Base-by-base conservation (phyloP, 1,140 invertebrate genomes). In the Diprion similis region DNA sequence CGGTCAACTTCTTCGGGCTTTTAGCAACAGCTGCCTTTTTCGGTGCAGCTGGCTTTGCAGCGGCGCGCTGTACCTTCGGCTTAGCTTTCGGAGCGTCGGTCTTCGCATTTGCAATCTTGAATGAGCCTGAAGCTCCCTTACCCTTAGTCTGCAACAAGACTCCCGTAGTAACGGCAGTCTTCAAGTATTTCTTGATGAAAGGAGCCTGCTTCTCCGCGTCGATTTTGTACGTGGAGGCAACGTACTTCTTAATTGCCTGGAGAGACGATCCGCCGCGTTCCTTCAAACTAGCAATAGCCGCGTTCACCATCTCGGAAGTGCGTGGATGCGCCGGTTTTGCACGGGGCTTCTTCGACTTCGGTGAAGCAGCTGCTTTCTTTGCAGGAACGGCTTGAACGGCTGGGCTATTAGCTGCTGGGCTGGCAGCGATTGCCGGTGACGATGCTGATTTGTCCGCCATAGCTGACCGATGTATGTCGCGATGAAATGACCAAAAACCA, bases 171-270 rank as follows among this genome's bases (percentile, higher is more conserved):
- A 92, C 90, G 48, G 90, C 90, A 71, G 81, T 80, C 80, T 91
- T 91, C 73, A 92, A 78, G 75, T 90, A 91, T 73, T 90, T 91
- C 73, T 89, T 90, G 74, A 91, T 91, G 85, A 91, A 91, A 15
- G 89, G 89, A 4, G 90, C 87, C 72, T 89, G 78, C 81, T 90
- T 91, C 72, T 91, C 89, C 24, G 88, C 86, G 82, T 91, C 90
- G 37, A 91, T 84, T 70, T 90, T 91, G 85, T 91, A 91, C 71
- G 87, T 89, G 10, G 88, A 83, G 48, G 86, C 80, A 68, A 92
- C 90, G 82, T 91, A 92, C 79, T 92, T 92, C 81, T 92, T 91
- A 81, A 92, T 92, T 17, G 91, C 91, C 77, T 89, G 87, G 37
- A 91, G 83, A 1, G 91, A 91, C 8, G 90, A 91, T 11, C 91